Evolutionary conservation across 2,113 vertebrate species (phyloP).

Genomic region (Polyodon spathula): DNA sequence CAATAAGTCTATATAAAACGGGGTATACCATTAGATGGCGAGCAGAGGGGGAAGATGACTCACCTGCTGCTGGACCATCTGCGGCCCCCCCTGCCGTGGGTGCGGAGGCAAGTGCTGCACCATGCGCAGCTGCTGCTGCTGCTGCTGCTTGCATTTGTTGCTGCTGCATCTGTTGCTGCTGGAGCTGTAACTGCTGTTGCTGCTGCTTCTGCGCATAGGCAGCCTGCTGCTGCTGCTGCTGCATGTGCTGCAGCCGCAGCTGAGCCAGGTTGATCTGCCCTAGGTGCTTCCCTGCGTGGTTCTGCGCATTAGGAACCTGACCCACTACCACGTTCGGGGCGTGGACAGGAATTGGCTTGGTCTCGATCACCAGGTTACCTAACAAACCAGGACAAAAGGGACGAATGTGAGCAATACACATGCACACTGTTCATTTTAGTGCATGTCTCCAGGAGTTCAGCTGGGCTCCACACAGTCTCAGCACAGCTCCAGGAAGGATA

Average conservation of each 20-base stretch:
- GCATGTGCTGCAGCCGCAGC: slow-evolving; percentile 93
- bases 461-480: not conserved
- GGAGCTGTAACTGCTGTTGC: slow-evolving; percentile 68
- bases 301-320: slow-evolving; percentile 70
- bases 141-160: slow-evolving; percentile 76
- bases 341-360: slow-evolving; percentile 71
- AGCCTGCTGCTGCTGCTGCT: slow-evolving; percentile 60
- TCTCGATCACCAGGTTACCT: slow-evolving; percentile 95
- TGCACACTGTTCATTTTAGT: no score
- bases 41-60: not conserved
- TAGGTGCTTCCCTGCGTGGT: slow-evolving; percentile 74
- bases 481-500: not conserved
- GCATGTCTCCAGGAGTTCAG: no score
- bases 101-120: slow-evolving; percentile 77
- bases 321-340: slow-evolving; percentile 75
- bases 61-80: slow-evolving; percentile 86
- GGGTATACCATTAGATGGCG: no score
- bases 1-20: no score
- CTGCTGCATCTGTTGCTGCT: slow-evolving; percentile 71
- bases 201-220: slow-evolving; percentile 79
- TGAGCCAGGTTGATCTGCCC: slow-evolving; percentile 95
- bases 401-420: not conserved
- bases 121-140: slow-evolving; percentile 84
- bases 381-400: slow-evolving; percentile 26
- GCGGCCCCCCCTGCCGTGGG: slow-evolving; percentile 65